phyloP scores from a whole-genome alignment of 2,888 invertebrate genomes.

The Polietes domitor region DNA sequence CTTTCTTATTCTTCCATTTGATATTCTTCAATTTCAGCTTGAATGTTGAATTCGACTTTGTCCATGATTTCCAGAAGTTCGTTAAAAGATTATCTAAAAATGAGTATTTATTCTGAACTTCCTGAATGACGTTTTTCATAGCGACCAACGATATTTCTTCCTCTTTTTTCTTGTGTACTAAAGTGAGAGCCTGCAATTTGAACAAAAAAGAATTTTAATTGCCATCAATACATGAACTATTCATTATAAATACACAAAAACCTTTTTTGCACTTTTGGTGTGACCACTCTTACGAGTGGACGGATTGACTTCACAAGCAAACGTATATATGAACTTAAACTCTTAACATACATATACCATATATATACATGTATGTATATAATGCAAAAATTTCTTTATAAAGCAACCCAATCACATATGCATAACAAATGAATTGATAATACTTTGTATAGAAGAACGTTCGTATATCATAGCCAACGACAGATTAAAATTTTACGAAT shows the following conservation, averaged over 20 bases:
- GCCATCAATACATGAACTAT: not conserved
- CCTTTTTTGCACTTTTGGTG: not conserved
- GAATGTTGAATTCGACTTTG: slow-evolving; percentile 74
- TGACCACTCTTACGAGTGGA: not conserved
- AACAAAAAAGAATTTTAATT: slow-evolving; percentile 16
- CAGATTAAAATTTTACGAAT: not conserved
- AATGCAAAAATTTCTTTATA: not conserved
- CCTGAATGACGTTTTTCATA: slow-evolving; percentile 74
- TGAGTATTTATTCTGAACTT: slow-evolving; percentile 77
- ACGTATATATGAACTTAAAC: too few relatives aligned
- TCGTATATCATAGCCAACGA: not conserved
- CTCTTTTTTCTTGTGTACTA: slow-evolving; percentile 9
- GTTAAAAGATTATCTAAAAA: slow-evolving; percentile 77
- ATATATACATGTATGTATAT: not conserved
- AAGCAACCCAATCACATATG: not conserved
- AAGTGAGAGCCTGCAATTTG: slow-evolving; percentile 22
- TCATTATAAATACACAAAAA: not conserved
- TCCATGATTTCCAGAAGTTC: slow-evolving; percentile 77
- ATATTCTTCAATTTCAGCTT: slow-evolving; percentile 80
- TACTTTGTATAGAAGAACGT: not conserved
- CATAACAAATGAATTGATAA: slow-evolving; percentile 2
- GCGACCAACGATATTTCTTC: not conserved
- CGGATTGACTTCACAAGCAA: slow-evolving; percentile 6
- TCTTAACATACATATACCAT: not conserved
- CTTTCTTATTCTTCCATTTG: slow-evolving; percentile 91